phyloP scores from a whole-genome alignment of 2,113 vertebrate genomes.

The Cricetomys ansorgei region DNA sequence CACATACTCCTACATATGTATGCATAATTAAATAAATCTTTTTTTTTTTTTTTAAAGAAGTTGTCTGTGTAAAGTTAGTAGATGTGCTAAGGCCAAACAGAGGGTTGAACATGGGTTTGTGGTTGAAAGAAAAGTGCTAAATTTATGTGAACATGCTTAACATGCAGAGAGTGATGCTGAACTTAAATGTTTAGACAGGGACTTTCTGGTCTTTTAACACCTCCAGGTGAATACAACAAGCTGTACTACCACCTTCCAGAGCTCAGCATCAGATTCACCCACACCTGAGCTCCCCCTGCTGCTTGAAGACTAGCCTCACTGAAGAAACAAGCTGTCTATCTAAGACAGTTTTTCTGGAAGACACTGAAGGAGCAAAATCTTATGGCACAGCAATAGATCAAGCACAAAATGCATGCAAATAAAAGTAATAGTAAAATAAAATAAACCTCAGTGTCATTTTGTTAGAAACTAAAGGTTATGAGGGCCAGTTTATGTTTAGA shows the following conservation, averaged over 20 bases:
- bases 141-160: too few species aligned
- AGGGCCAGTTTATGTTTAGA: neutral
- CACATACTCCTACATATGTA: neutral
- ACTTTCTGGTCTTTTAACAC: neutral
- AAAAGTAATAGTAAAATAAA: neutral
- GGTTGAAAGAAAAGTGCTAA: neutral
- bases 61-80: too few species aligned
- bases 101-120: neutral
- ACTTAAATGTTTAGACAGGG: neutral
- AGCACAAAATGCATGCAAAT: neutral
- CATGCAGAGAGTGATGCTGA: neutral
- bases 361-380: neutral
- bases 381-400: neutral
- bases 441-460: neutral
- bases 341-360: neutral
- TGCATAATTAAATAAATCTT: neutral
- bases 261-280: neutral
- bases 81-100: neutral
- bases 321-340: neutral
- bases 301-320: neutral
- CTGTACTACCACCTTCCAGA: neutral
- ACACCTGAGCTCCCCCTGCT: neutral
- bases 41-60: neutral
- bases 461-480: neutral
- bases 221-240: neutral